Evolutionary conservation across 1,140 invertebrate species (phyloP).

Genomic region (Bombus impatiens): DNA sequence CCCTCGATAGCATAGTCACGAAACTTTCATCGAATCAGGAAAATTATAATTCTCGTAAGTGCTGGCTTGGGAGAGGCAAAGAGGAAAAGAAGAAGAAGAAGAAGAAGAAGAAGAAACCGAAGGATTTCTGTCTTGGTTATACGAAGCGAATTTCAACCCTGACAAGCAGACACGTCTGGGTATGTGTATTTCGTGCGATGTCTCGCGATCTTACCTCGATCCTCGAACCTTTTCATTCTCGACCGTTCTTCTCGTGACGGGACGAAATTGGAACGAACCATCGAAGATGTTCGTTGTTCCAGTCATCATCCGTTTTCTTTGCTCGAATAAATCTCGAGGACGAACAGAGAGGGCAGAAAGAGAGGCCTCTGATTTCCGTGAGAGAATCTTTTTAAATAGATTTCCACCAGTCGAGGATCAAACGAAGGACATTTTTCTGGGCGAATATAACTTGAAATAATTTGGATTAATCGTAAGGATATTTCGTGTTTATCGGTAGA

Average conservation of each 20-base stretch:
- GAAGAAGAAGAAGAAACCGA: background rate
- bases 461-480: too few relatives aligned
- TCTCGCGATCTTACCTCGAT: slow-evolving; percentile 11
- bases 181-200: background rate
- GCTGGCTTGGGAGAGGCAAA: slow-evolving; percentile 22
- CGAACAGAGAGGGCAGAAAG: background rate
- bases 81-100: background rate
- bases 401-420: background rate
- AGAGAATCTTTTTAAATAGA: too few relatives aligned
- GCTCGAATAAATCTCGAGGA: background rate
- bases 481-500: too few relatives aligned
- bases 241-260: background rate
- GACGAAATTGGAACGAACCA: background rate
- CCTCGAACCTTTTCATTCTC: background rate
- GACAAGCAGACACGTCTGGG: background rate
- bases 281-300: slow-evolving; percentile 1
- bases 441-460: background rate
- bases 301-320: background rate
- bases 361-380: background rate
- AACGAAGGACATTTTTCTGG: background rate
- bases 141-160: slow-evolving; percentile 12
- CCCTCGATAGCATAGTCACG: slow-evolving; percentile 49
- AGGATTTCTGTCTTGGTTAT: background rate
- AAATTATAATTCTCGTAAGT: slow-evolving; percentile 69
- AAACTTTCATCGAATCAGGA: slow-evolving; percentile 64